Conservation (phyloP, 2,888 invertebrate species). For the Campopleginae sp. region DNA sequence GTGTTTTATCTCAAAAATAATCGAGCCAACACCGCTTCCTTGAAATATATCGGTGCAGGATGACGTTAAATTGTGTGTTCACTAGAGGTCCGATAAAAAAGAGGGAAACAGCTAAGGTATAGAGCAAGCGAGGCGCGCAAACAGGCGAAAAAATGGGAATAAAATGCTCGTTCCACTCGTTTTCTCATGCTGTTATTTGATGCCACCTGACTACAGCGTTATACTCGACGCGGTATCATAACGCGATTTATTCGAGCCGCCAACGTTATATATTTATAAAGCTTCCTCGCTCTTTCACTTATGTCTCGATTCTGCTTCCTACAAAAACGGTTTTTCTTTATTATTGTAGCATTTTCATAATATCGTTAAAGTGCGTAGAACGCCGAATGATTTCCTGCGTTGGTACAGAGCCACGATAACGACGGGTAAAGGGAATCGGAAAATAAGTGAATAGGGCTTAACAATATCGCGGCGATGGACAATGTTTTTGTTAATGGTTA, state of each 20-base stretch:
- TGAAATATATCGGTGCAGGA: slow-evolving; percentile 45
- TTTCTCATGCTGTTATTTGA: slow-evolving; percentile 43
- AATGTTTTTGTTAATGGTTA: neutral
- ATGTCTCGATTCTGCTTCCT: neutral
- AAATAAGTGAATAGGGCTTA: neutral
- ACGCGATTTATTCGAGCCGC: slow-evolving; percentile 60
- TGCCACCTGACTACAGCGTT: slow-evolving; percentile 52
- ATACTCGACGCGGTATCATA: slow-evolving; percentile 48
- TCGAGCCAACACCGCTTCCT: slow-evolving; percentile 37
- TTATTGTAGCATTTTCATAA: neutral
- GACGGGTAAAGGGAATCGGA: neutral
- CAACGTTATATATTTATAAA: slow-evolving; percentile 65
- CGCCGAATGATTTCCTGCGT: neutral
- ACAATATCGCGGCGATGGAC: neutral
- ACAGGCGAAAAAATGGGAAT: slow-evolving; percentile 11
- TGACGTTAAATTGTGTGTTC: neutral
- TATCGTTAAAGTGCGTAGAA: neutral
- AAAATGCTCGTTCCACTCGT: slow-evolving; percentile 1
- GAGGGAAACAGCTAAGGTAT: neutral
- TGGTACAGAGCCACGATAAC: neutral
- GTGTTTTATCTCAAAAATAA: slow-evolving; percentile 59
- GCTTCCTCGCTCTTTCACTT: neutral
- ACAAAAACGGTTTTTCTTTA: neutral
- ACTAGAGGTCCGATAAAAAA: neutral
- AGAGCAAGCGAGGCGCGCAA: slow-evolving; percentile 19